phyloP scores from a whole-genome alignment of 2,888 invertebrate species.

The Geophilus truncorum region DNA sequence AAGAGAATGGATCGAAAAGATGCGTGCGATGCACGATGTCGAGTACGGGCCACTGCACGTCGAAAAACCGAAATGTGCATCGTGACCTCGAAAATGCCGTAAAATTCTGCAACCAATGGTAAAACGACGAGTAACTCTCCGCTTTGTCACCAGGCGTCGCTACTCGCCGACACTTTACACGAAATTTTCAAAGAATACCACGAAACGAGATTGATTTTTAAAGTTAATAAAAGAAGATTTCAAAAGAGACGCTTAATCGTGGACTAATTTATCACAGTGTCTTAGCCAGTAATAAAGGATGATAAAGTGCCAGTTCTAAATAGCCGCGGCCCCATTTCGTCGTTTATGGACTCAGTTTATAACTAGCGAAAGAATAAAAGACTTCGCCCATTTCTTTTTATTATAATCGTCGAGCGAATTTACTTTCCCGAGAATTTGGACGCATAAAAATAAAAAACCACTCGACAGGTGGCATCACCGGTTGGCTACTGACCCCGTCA shows the following conservation, averaged over 20 bases:
- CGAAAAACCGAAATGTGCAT: neutral
- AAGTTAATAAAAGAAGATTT: neutral
- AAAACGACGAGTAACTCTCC: neutral
- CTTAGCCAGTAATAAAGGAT: neutral
- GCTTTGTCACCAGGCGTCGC: neutral
- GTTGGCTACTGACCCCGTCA: neutral
- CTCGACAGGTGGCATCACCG: neutral
- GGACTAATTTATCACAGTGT: neutral
- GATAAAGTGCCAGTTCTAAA: neutral
- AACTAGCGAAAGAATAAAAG: neutral
- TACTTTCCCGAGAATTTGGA: neutral
- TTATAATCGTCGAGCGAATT: neutral
- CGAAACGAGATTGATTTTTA: neutral
- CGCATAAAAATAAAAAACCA: neutral
- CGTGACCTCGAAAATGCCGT: neutral
- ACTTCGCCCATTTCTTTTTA: neutral
- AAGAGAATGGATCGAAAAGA: no score
- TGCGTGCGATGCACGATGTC: no score
- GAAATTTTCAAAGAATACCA: no score
- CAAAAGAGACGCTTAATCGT: neutral
- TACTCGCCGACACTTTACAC: neutral
- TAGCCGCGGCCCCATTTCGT: neutral
- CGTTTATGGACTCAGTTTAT: neutral
- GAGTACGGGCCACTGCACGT: no score
- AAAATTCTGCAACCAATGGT: neutral